Percentiles rank a stretch among this genome's conserved stretches.
phyloP scores from a whole-genome alignment of 2,797 vertebrate species.

The Pseudochaenichthys georgianus region DNA sequence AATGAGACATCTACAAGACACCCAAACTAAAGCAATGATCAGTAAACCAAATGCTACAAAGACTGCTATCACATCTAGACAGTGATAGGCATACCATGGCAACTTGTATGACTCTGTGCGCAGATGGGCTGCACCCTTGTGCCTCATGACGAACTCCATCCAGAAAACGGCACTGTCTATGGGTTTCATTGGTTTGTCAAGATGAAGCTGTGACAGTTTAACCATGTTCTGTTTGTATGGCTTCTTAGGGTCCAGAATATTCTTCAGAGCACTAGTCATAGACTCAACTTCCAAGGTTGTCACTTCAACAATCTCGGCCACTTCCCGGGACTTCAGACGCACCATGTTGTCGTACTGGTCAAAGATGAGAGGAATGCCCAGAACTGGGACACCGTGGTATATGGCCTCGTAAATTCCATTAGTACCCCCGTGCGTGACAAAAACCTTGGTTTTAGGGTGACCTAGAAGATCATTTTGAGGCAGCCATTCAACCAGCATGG shows the following conservation, averaged over 20 bases:
- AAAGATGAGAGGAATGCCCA: conserved; percentile 75
- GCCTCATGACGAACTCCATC: conserved; percentile 72
- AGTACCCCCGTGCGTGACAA: conserved; percentile 77
- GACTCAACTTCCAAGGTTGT: conserved; percentile 59
- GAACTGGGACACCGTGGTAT: conserved; percentile 68
- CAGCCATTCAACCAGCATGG: conserved; percentile 75
- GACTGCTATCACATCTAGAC: conserved; percentile 62
- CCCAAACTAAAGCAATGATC: not conserved
- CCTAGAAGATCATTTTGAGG: conserved; percentile 78
- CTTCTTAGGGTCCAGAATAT: conserved; percentile 62
- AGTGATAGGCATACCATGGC: conserved; percentile 68
- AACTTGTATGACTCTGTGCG: conserved; percentile 66
- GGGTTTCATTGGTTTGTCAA: conserved; percentile 70
- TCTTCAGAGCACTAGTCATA: conserved; percentile 53
- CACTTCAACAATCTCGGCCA: conserved; percentile 61
- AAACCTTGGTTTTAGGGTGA: conserved; percentile 75
- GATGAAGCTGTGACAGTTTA: conserved; percentile 66
- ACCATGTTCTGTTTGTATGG: conserved; percentile 69
- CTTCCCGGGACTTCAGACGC: conserved; percentile 53
- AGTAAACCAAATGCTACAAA: conserved; percentile 35
- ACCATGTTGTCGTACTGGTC: conserved; percentile 76
- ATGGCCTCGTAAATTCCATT: conserved; percentile 79
- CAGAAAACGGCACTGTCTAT: conserved; percentile 73
- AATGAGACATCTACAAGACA: conserved; percentile 49
- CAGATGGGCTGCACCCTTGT: conserved; percentile 69